Conservation (phyloP, 2,797 vertebrate species). For the Malurus splendens region DNA sequence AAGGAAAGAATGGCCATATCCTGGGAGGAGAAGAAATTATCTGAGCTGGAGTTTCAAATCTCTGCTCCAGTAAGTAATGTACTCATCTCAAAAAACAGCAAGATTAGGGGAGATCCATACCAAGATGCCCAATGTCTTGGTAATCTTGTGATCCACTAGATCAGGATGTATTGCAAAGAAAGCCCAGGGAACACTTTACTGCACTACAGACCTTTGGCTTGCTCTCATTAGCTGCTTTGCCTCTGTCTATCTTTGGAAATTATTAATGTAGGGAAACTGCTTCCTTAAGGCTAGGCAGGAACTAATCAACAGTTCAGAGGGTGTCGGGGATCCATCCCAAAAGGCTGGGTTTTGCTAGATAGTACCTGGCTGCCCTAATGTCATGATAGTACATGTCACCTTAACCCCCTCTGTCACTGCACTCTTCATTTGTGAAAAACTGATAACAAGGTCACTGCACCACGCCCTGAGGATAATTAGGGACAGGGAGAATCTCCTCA, state of each 20-base stretch:
- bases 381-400: not conserved
- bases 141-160: not conserved
- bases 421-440: not conserved
- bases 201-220: not conserved
- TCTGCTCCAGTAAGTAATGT: not conserved
- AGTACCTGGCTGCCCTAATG: not conserved
- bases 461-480: not conserved
- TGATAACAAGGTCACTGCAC: not conserved
- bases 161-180: not conserved
- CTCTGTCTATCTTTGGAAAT: not conserved
- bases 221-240: not conserved
- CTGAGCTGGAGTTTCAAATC: not conserved
- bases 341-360: not conserved
- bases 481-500: not conserved
- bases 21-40: not conserved
- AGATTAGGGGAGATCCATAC: not conserved
- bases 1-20: not conserved
- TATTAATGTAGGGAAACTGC: not conserved
- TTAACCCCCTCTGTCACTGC: not conserved
- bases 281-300: not conserved
- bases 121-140: not conserved
- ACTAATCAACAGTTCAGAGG: not conserved
- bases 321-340: not conserved
- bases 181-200: not conserved
- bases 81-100: not conserved